Base-by-base conservation (phyloP, 2,888 invertebrate species). In the Isotomurus palustris region DNA sequence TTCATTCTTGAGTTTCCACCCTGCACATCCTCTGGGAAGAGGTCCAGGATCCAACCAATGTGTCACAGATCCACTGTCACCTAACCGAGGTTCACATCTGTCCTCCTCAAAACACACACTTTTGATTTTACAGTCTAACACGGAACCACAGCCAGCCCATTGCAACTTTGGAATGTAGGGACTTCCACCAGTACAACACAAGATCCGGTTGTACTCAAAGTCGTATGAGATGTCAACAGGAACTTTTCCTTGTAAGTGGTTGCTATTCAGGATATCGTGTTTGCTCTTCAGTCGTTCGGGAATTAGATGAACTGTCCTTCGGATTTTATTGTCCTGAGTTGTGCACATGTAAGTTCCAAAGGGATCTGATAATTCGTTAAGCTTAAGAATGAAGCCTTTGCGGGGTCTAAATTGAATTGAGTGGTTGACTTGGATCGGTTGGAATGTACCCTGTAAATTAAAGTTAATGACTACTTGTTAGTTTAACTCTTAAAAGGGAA, bases 81-180 rank as follows among this genome's bases (percentile, higher is more conserved):
- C 61, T 14, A 62, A 50, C 2, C 64, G 41, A 21, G 50, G 52
- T 29, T 67, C 68, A 45, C 68, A 68, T 44, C 60, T 43, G 21
- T 65, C 62, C 25, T 68, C 68, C 45, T 66, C 62, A 41, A 68
- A 68, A 36, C 68, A 68, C 21, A 62, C 68, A 24, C 65, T 66
- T 54, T 68, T 68, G 21, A 68, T 58, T 36, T 67, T 63, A 29
- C 67, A 67, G 29, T 67, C 67, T n/a, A 65, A 40, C 8, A 67
- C 60, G 1, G 67, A 67, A 3, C 58, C 63, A 38, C 67, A 67
- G n/a, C 63, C 65, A 1, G 65, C 67, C 63, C 63, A 67, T 53
- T 56, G 59, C 1, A 67, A 38, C 41, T 62, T 63, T 2, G 67
- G 67, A n/a, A 61, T 50, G 24, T 53, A 56, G 3, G 44, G 53